phyloP scores from a whole-genome alignment of 2,888 invertebrate species.

The Drosophila rellima region DNA sequence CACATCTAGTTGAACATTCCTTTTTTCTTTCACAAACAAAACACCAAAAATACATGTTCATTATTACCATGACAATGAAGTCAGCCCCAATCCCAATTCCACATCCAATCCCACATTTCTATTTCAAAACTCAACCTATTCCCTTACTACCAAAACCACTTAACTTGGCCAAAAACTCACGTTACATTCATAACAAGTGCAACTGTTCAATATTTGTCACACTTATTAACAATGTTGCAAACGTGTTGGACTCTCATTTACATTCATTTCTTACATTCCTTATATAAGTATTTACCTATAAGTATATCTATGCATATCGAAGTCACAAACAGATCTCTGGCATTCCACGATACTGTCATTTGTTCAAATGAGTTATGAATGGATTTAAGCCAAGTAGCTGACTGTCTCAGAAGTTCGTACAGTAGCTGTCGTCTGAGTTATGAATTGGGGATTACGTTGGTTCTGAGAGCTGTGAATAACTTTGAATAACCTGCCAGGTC shows the following conservation, averaged over 20 bases:
- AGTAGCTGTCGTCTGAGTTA: constrained; percentile 27
- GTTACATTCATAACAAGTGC: constrained; percentile 26
- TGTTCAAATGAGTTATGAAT: constrained; percentile 32
- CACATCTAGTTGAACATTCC: constrained; percentile 54
- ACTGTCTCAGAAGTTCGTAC: constrained; percentile 4
- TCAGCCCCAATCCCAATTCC: constrained; percentile 7
- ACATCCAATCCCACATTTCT: constrained; percentile 3
- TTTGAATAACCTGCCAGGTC: constrained; percentile 1
- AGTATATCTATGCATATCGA: constrained; percentile 4
- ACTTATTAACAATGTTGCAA: constrained; percentile 50
- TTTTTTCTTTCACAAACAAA: constrained; percentile 49
- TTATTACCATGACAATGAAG: constrained; percentile 62
- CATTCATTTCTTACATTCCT: constrained; percentile 6
- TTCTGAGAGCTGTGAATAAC: not conserved
- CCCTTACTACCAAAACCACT: not conserved
- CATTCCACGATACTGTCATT: constrained; percentile 6
- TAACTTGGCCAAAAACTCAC: constrained; percentile 34
- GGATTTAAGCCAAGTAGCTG: constrained; percentile 11
- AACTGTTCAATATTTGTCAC: constrained; percentile 43
- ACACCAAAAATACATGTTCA: constrained; percentile 39
- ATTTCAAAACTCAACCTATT: constrained; percentile 16
- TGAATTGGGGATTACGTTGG: constrained; percentile 21
- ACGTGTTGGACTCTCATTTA: constrained; percentile 35
- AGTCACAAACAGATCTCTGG: constrained; percentile 3
- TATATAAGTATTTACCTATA: constrained; percentile 1